Base-by-base conservation (phyloP, 2,888 invertebrate species). In the Drosophila pseudotalamancana region DNA sequence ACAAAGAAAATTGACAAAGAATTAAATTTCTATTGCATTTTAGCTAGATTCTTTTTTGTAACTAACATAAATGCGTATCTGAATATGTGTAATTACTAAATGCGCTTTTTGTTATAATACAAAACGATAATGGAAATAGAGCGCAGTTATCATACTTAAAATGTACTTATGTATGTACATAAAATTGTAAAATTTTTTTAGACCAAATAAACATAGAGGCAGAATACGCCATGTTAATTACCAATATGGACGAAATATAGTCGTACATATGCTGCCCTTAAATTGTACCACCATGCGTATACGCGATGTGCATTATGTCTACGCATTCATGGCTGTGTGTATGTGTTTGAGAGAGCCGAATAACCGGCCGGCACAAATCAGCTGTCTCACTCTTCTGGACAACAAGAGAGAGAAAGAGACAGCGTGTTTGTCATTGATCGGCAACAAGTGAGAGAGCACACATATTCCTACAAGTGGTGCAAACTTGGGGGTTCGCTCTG, bases 401-500 rank as follows among this genome's bases (percentile, higher is more conserved):
- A 48, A 40, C 14, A 14, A 55, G 51, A 56, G 48, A 56, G 48
- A 56, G 6, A 42, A 25, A 42, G 31, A 32, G 60, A 25, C 6
- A 39, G 31, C 11, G 1, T 42, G 27, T 25, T 6, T 49, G 29
- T 34, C 1, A 53, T 14, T 6, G 23, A 57, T 32, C 49, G 25
- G 5, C 4, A 8, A 23, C 2, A 27, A 31, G 25, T 6, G 12
- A 42, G 16, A 29, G 14, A 29, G 9, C 42, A 51, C 40, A 35
- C 8, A 29, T 21, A 56, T 39, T 66, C 35, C 43, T 35, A 72
- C 67, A 71, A 72, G 60, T 60, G 53, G 25, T 18, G 29, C 12
- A 29, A 35, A 23, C 25, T 8, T 23, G 4, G 19, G 11, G 18
- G 23, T 16, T 45, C 35, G 53, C 34, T 4, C n/a, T 4, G 19